These are phyloP conservation scores for Rambutsinella grinnellia DNA, from an alignment of 2,888 invertebrate species.

Conservation along the genomic window DNA sequence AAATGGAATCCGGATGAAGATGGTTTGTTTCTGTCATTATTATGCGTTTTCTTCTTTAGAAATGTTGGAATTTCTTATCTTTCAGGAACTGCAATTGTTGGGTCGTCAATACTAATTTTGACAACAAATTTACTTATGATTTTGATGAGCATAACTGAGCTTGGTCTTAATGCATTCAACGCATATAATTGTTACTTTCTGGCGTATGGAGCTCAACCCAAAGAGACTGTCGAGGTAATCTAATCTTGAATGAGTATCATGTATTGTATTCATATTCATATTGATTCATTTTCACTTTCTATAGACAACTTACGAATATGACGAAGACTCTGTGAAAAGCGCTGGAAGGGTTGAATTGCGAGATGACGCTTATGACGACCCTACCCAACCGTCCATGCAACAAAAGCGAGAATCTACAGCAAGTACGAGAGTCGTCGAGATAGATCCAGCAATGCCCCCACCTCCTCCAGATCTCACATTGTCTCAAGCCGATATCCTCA, in stretches of 20 bases:
- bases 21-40: slow-evolving; percentile 18
- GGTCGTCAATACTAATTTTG: slow-evolving; percentile 64
- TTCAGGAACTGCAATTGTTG: slow-evolving; percentile 59
- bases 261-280: neutral
- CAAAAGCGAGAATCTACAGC: slow-evolving; percentile 15
- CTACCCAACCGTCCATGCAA: slow-evolving; percentile 11
- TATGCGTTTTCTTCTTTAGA: neutral
- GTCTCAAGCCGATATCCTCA: slow-evolving; percentile 58
- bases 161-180: slow-evolving; percentile 63
- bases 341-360: slow-evolving; percentile 30
- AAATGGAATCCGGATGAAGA: slow-evolving; percentile 57
- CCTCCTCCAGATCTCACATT: slow-evolving; percentile 59
- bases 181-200: slow-evolving; percentile 65
- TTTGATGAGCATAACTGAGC: slow-evolving; percentile 60
- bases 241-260: no score
- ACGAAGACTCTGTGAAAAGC: slow-evolving; percentile 55
- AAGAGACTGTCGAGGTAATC: slow-evolving; percentile 53
- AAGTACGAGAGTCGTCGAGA: slow-evolving; percentile 33
- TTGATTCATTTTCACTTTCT: neutral
- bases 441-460: slow-evolving; percentile 52
- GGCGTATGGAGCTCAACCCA: slow-evolving; percentile 63
- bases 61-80: slow-evolving; percentile 1
- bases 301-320: slow-evolving; percentile 56
- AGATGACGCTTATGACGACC: slow-evolving; percentile 17
- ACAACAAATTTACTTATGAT: slow-evolving; percentile 65